A percentile compares a stretch with the other conserved stretches of the same genome.
Conservation (phyloP, 2,797 vertebrate species). For the Rachycentron canadum region DNA sequence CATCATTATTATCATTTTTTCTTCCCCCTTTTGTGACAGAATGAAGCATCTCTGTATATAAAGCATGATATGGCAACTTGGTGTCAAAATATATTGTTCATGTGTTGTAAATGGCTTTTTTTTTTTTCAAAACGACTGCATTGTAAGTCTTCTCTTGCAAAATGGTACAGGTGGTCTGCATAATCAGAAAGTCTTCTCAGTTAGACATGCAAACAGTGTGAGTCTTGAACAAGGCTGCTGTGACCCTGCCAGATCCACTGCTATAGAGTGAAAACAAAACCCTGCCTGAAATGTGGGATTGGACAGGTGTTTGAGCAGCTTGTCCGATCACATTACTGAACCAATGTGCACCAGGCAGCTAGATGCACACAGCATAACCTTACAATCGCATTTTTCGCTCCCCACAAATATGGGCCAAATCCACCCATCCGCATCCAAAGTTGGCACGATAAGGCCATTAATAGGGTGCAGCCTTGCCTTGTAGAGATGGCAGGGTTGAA, state of each 20-base stretch:
- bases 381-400: slow-evolving; percentile 88
- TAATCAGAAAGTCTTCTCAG: slow-evolving; percentile 79
- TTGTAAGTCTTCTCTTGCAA: slow-evolving; percentile 59
- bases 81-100: slow-evolving; percentile 30
- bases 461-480: slow-evolving; percentile 73
- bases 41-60: slow-evolving; percentile 50
- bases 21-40: slow-evolving; percentile 44
- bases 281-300: slow-evolving; percentile 82
- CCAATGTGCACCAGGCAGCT: slow-evolving; percentile 84
- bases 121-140: slow-evolving; percentile 50
- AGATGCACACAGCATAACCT: slow-evolving; percentile 89
- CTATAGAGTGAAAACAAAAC: slow-evolving; percentile 83
- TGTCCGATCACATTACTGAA: slow-evolving; percentile 86
- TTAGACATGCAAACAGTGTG: slow-evolving; percentile 82
- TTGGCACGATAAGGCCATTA: slow-evolving; percentile 80
- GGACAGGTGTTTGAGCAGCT: slow-evolving; percentile 88
- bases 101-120: slow-evolving; percentile 51
- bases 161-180: slow-evolving; percentile 78
- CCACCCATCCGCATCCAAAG: slow-evolving; percentile 73
- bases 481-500: slow-evolving; percentile 68
- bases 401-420: slow-evolving; percentile 77
- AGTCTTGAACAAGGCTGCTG: slow-evolving; percentile 82
- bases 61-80: slow-evolving; percentile 54
- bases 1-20: slow-evolving; percentile 67
- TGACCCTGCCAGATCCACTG: slow-evolving; percentile 84